phyloP scores from a whole-genome alignment of 64 coral and sea anemone species.

The Hydrozoanthus tunicans region DNA sequence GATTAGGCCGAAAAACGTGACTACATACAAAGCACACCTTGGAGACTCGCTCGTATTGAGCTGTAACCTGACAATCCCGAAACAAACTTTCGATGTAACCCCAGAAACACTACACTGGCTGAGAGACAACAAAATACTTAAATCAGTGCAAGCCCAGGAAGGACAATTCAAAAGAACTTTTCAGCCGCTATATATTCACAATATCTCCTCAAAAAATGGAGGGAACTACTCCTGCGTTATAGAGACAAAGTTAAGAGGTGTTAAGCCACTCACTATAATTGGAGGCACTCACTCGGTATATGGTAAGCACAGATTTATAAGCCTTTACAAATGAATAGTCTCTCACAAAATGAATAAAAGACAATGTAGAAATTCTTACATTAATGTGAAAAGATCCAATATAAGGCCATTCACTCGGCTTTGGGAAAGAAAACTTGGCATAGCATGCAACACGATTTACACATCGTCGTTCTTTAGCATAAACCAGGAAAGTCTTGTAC shows the following conservation, averaged over 20 bases:
- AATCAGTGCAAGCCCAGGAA: neutral
- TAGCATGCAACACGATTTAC: too few relatives aligned
- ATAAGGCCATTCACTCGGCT: too few relatives aligned
- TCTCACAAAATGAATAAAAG: too few relatives aligned
- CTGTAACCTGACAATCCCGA: constrained; percentile 31
- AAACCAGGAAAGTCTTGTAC: too few relatives aligned
- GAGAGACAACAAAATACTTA: neutral
- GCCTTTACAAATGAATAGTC: too few relatives aligned
- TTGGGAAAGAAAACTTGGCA: too few relatives aligned
- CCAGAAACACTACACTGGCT: constrained; percentile 13
- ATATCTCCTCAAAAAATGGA: constrained; percentile 19
- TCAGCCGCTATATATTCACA: constrained; percentile 1
- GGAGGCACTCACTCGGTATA: neutral
- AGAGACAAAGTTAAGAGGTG: constrained; percentile 2
- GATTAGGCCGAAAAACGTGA: neutral
- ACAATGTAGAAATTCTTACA: too few relatives aligned
- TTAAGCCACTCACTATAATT: constrained; percentile 8
- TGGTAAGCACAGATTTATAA: neutral
- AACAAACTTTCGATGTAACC: neutral
- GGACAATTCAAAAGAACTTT: constrained; percentile 26
- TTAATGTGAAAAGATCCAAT: too few relatives aligned
- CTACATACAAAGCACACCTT: neutral
- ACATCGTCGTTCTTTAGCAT: too few relatives aligned
- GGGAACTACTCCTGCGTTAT: constrained; percentile 24
- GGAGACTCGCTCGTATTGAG: neutral